A percentile compares a stretch with the other conserved stretches of the same genome.
Conservation (phyloP, 2,888 invertebrate genomes). For the Agrotis exclamationis region DNA sequence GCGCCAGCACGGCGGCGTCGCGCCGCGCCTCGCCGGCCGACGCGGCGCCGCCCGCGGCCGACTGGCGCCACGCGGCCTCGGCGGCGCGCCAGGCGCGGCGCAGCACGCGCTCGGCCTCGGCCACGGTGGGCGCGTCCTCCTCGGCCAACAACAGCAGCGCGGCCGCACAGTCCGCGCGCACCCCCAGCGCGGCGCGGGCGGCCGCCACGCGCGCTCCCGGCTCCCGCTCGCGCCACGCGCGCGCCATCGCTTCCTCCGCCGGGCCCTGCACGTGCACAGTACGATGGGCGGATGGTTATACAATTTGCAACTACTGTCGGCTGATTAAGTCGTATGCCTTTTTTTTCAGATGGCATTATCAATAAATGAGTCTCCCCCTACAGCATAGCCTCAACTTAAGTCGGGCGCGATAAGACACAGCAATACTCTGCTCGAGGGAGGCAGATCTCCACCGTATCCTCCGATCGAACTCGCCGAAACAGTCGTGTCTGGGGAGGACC, state of each 20-base stretch:
- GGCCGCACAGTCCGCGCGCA: slow-evolving; percentile 98
- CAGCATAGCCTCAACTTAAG: no score
- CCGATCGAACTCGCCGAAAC: no score
- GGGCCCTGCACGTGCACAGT: slow-evolving; percentile 60
- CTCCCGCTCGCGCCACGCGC: slow-evolving; percentile 98
- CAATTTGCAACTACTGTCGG: neutral
- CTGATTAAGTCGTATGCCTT: neutral
- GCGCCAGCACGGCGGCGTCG: slow-evolving; percentile 98
- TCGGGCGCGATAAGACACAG: no score
- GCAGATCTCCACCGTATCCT: no score
- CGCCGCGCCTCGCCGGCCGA: slow-evolving; percentile 98
- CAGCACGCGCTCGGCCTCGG: slow-evolving; percentile 91
- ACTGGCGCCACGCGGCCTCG: slow-evolving; percentile 96
- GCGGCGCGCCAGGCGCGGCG: slow-evolving; percentile 98
- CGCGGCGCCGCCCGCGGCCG: slow-evolving; percentile 95
- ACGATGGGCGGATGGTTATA: neutral
- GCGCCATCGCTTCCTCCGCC: slow-evolving; percentile 93
- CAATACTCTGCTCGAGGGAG: no score
- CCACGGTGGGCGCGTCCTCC: slow-evolving; percentile 98
- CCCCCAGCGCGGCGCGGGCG: slow-evolving; percentile 95
- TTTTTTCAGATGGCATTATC: neutral
- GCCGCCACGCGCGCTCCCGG: slow-evolving; percentile 96
- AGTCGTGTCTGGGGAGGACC: no score
- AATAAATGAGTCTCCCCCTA: no score
- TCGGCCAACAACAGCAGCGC: slow-evolving; percentile 98